Conservation (phyloP, 2,888 invertebrate genomes). For the Gastracanthus pulcherrimus region DNA sequence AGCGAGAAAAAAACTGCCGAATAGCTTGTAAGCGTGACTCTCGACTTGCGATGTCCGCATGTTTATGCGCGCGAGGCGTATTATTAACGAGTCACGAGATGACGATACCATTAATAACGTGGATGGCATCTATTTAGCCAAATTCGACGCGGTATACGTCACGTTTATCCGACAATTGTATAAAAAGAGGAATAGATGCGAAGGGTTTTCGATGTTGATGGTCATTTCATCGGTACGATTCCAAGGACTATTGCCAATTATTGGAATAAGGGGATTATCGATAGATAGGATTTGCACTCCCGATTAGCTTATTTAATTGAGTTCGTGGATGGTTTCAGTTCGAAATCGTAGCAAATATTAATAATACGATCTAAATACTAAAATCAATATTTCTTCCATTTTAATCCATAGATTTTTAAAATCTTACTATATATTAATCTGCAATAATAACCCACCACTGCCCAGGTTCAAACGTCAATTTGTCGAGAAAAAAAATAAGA, state of each 20-base stretch:
- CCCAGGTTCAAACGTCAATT: too few relatives aligned
- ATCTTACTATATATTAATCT: too few relatives aligned
- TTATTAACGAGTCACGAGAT: not conserved
- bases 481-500: too few relatives aligned
- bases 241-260: not conserved
- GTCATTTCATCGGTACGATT: not conserved
- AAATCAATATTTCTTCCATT: too few relatives aligned
- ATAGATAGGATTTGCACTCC: not conserved
- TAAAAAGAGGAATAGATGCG: too few relatives aligned
- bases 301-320: not conserved
- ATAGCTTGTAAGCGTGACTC: not conserved
- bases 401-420: too few relatives aligned
- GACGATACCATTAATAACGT: not conserved
- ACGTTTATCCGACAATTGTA: too few relatives aligned
- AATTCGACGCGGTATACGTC: too few relatives aligned
- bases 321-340: too few relatives aligned
- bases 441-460: too few relatives aligned
- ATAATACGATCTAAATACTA: too few relatives aligned
- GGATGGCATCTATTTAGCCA: not conserved
- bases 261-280: not conserved
- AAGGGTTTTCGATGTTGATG: not conserved
- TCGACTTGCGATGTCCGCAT: not conserved
- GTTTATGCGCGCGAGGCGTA: not conserved
- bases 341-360: too few relatives aligned
- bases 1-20: not conserved